Percentiles rank a stretch among this genome's conserved stretches.
Conservation (phyloP, 2,113 vertebrate species). For the Semnornis frantzii region DNA sequence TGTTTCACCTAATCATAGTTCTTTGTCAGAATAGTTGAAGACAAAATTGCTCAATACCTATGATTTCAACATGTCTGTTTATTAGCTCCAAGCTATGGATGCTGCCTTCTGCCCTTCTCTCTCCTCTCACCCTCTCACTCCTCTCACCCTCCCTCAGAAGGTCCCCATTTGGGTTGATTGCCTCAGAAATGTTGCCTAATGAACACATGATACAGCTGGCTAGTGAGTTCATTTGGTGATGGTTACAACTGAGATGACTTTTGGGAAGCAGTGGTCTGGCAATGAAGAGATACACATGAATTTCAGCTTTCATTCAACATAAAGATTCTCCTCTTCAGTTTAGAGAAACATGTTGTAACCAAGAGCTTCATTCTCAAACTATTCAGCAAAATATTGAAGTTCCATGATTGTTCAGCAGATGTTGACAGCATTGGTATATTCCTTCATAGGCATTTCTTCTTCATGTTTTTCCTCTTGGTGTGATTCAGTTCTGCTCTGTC, state of each 20-base stretch:
- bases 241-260: neutral
- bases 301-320: neutral
- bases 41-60: neutral
- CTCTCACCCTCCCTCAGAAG: neutral
- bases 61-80: neutral
- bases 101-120: neutral
- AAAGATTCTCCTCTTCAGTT: neutral
- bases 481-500: neutral
- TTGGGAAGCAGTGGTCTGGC: neutral
- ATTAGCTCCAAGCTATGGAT: neutral
- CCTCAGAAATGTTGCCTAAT: neutral
- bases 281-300: neutral
- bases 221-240: fast-evolving
- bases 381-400: neutral
- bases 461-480: neutral
- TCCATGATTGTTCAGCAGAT: neutral
- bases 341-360: fast-evolving
- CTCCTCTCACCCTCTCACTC: neutral
- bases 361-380: neutral
- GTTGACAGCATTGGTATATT: neutral
- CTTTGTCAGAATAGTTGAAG: neutral
- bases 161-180: neutral
- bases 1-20: neutral
- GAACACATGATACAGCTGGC: neutral
- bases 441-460: neutral